phyloP scores from a whole-genome alignment of 2,113 vertebrate species.

The Burhinus oedicnemus region DNA sequence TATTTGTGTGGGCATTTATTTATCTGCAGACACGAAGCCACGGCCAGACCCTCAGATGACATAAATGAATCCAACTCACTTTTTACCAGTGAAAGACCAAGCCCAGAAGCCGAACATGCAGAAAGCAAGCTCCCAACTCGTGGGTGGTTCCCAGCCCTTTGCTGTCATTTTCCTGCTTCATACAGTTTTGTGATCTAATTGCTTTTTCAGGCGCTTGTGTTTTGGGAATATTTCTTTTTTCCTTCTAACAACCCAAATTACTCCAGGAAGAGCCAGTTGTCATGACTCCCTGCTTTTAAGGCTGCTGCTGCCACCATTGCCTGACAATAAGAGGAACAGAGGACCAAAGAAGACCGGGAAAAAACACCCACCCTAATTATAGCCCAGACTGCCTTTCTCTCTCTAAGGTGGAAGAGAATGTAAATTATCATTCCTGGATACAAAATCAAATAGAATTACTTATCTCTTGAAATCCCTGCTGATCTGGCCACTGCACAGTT shows the following conservation, averaged over 20 bases:
- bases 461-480: slow-evolving; percentile 57
- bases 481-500: slow-evolving; percentile 26
- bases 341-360: neutral
- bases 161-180: neutral
- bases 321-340: neutral
- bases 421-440: slow-evolving; percentile 40
- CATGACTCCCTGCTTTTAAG: slow-evolving; percentile 52
- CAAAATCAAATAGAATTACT: slow-evolving; percentile 59
- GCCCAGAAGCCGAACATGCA: neutral
- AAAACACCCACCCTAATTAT: neutral
- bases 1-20: slow-evolving; percentile 26
- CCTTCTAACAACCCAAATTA: neutral
- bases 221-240: neutral
- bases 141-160: neutral
- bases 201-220: slow-evolving; percentile 2
- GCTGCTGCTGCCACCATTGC: neutral
- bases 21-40: neutral
- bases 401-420: neutral
- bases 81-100: neutral
- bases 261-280: slow-evolving; percentile 9
- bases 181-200: neutral
- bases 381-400: neutral
- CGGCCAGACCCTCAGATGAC: neutral
- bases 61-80: neutral
- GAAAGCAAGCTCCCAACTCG: neutral